These are phyloP conservation scores for Parotia lawesii DNA, from an alignment of 2,113 vertebrate genomes.

Conservation along the genomic window DNA sequence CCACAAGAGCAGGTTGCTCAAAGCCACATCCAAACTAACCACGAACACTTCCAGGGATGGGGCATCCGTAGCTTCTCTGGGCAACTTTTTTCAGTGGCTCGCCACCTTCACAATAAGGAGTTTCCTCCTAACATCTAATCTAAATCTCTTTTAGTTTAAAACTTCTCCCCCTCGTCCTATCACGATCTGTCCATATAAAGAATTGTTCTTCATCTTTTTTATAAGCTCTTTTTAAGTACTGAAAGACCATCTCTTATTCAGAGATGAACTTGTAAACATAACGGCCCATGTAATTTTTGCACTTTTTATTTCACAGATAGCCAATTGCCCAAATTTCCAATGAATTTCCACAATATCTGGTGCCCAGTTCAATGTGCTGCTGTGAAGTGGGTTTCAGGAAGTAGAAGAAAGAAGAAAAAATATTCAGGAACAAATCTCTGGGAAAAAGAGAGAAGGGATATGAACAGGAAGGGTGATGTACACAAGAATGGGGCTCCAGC, in stretches of 20 bases:
- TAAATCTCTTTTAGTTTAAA: not conserved
- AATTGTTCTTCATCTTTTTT: not conserved
- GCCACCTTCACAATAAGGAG: not conserved
- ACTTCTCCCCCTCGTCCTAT: not conserved
- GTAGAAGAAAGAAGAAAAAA: not conserved
- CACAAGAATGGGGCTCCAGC: not conserved
- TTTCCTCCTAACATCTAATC: not conserved
- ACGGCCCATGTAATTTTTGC: not conserved
- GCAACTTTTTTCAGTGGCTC: not conserved
- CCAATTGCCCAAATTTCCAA: not conserved
- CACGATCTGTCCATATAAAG: not conserved
- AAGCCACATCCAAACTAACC: not conserved
- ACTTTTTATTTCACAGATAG: not conserved
- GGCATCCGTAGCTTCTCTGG: not conserved
- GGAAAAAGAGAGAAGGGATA: not conserved
- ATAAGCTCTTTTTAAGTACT: not conserved
- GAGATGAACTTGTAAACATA: not conserved
- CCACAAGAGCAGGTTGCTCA: not conserved
- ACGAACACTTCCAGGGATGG: not conserved
- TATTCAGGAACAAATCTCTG: not conserved
- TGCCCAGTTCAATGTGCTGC: not conserved
- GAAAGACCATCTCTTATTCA: not conserved
- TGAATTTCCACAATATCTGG: not conserved
- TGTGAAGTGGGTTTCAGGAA: not conserved
- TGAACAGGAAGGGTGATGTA: not conserved